phyloP scores from a whole-genome alignment of 2,797 vertebrate genomes.

The Esox lucius region DNA sequence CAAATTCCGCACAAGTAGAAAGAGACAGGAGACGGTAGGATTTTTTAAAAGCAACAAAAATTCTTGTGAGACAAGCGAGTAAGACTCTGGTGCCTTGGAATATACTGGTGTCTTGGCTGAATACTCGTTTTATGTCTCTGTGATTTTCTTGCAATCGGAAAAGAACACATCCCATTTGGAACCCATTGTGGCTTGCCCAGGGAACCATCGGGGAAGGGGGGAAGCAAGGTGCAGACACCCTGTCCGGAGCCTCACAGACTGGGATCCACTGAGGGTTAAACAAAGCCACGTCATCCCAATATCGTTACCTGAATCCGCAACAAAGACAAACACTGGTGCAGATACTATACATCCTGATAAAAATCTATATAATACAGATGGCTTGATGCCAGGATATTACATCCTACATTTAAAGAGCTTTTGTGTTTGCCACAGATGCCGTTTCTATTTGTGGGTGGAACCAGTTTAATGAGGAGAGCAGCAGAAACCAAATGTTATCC shows the following conservation, averaged over 20 bases:
- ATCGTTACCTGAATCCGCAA: background rate
- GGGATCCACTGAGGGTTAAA: background rate
- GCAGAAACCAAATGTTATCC: conserved; percentile 13
- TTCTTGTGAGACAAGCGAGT: conserved; percentile 21
- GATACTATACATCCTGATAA: background rate
- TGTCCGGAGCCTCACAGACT: background rate
- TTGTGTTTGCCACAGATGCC: conserved; percentile 4
- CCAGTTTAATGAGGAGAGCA: conserved; percentile 23
- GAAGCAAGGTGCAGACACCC: background rate
- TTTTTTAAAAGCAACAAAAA: conserved; percentile 45
- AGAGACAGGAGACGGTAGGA: conserved; percentile 11
- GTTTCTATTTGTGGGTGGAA: conserved; percentile 14
- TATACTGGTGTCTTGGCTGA: background rate
- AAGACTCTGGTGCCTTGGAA: conserved; percentile 24
- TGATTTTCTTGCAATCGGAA: conserved; percentile 8
- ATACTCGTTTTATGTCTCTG: conserved; percentile 2
- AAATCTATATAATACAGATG: background rate
- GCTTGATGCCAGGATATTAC: background rate
- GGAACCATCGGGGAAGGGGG: background rate
- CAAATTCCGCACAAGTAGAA: conserved; percentile 59
- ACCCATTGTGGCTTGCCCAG: background rate
- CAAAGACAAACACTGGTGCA: background rate
- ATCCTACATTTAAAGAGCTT: background rate
- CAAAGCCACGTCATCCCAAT: background rate
- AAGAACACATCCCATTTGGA: background rate